These are phyloP conservation scores for Megaceryle torquata DNA, from an alignment of 2,113 vertebrate genomes.

Conservation along the genomic window DNA sequence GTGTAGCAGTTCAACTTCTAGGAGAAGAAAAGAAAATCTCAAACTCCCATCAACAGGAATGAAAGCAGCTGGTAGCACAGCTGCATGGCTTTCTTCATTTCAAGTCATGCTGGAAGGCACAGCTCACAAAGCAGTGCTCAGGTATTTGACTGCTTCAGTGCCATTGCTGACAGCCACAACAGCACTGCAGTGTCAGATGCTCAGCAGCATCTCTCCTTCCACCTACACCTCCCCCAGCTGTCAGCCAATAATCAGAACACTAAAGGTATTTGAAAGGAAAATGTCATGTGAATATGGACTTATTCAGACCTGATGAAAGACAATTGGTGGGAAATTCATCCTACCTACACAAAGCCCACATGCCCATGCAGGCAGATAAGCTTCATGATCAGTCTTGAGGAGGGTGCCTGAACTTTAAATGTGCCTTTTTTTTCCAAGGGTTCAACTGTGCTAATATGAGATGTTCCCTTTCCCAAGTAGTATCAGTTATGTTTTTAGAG, in stretches of 20 bases:
- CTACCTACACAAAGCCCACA: neutral
- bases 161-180: constrained; percentile 21
- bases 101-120: neutral
- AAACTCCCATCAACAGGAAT: neutral
- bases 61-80: neutral
- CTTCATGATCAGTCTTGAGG: neutral
- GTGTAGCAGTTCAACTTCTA: neutral
- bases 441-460: neutral
- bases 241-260: constrained; percentile 31
- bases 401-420: neutral
- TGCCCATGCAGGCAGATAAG: neutral
- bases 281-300: neutral
- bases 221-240: constrained; percentile 17
- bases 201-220: constrained; percentile 2
- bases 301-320: neutral
- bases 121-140: neutral
- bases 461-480: neutral
- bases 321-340: neutral
- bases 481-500: neutral
- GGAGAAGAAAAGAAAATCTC: neutral
- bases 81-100: neutral
- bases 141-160: neutral
- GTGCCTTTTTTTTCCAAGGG: neutral
- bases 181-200: neutral
- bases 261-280: constrained; percentile 7